Percentiles rank a stretch among this genome's conserved stretches.
Evolutionary conservation across 2,113 vertebrate species (phyloP).

Genomic region (Noctilio leporinus): DNA sequence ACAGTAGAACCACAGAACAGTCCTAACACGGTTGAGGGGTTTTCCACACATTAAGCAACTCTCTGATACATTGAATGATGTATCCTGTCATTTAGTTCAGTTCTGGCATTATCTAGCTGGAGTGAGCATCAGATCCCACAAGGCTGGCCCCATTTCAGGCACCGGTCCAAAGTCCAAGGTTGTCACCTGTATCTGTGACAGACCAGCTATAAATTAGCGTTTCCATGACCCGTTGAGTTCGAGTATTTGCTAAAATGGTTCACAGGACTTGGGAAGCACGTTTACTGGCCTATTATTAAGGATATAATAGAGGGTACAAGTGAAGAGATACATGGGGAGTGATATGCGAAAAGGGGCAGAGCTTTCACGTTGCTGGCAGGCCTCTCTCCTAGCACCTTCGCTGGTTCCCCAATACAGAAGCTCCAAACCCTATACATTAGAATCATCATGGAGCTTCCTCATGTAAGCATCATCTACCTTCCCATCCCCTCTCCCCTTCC

Average conservation of each 20-base stretch:
- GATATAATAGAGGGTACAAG: neutral
- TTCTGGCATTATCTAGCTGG: neutral
- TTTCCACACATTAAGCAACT: neutral
- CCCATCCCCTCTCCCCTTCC: neutral
- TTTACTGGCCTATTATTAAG: neutral
- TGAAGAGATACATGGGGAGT: neutral
- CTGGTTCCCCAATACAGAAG: too few species aligned
- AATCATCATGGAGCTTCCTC: neutral
- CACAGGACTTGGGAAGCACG: neutral
- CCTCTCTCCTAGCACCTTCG: too few species aligned
- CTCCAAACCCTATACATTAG: too few species aligned
- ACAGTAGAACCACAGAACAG: neutral
- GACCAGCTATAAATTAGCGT: neutral
- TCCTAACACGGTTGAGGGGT: neutral
- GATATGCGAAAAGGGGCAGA: neutral
- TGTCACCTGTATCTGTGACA: neutral
- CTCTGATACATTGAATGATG: neutral
- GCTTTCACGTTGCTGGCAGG: neutral
- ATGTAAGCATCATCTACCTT: neutral
- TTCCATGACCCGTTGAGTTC: neutral
- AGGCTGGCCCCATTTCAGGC: neutral
- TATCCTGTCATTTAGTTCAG: neutral
- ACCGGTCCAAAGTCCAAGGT: neutral
- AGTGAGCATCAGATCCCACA: neutral
- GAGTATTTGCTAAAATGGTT: neutral